Conservation (phyloP, 2,888 invertebrate genomes). For the Eremobia ochroleuca region DNA sequence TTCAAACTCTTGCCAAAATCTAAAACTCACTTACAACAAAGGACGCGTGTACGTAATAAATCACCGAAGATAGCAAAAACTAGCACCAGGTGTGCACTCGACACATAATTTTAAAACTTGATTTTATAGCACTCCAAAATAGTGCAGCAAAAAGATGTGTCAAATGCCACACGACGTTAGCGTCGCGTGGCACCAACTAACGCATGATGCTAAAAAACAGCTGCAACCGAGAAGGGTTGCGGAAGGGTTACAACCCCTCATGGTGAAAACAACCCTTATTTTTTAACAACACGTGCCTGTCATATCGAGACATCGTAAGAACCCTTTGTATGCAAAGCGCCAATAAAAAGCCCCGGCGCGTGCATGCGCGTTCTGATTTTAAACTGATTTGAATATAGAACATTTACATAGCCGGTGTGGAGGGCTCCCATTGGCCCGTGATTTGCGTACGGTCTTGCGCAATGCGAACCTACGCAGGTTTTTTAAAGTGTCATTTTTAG, state of each 20-base stretch:
- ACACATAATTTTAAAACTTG: conserved; percentile 44
- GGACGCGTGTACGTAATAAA: conserved; percentile 58
- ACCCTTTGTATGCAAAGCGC: conserved; percentile 85
- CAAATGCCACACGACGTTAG: conserved; percentile 71
- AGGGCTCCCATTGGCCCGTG: conserved; percentile 81
- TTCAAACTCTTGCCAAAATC: conserved; percentile 32
- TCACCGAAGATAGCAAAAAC: conserved; percentile 53
- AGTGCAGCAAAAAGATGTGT: conserved; percentile 76
- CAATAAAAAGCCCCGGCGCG: conserved; percentile 87
- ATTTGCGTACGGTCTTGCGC: conserved; percentile 85
- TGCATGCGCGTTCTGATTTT: conserved; percentile 90
- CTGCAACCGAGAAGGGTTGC: conserved; percentile 85
- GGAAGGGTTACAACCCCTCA: conserved; percentile 82
- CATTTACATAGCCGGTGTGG: conserved; percentile 85
- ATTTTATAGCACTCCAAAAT: conserved; percentile 48
- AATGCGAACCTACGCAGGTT: conserved; percentile 73
- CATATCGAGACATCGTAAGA: conserved; percentile 58
- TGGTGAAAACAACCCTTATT: conserved; percentile 72
- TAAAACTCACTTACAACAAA: conserved; percentile 47
- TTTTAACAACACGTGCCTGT: conserved; percentile 72
- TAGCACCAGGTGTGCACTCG: conserved; percentile 62
- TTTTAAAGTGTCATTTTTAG: conserved; percentile 83
- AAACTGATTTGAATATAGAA: conserved; percentile 90
- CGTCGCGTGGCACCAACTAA: conserved; percentile 82
- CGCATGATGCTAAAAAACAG: conserved; percentile 82